Evolutionary conservation across 2,113 vertebrate species (phyloP).

Genomic region (Scytalopus superciliaris): DNA sequence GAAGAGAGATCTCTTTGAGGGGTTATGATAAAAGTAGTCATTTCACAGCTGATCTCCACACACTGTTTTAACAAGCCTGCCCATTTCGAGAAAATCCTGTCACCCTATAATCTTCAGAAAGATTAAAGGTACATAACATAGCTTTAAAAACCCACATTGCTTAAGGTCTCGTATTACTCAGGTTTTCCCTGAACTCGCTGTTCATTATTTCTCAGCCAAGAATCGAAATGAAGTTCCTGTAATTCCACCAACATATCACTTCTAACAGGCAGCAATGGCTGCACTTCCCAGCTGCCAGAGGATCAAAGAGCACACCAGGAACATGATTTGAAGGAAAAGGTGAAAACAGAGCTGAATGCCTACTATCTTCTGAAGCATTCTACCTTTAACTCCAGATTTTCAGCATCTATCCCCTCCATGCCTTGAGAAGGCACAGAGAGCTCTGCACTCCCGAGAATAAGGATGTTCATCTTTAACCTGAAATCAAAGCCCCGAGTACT

Average conservation of each 20-base stretch:
- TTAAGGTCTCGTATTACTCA: conserved; percentile 56
- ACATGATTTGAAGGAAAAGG: neutral
- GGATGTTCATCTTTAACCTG: neutral
- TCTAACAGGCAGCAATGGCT: neutral
- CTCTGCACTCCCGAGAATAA: neutral
- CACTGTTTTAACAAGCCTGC: conserved; percentile 52
- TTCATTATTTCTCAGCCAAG: conserved; percentile 13
- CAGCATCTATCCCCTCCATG: neutral
- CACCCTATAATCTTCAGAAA: conserved; percentile 58
- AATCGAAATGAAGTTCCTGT: conserved; percentile 1
- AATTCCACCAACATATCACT: conserved; percentile 28
- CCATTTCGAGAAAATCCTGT: conserved; percentile 35
- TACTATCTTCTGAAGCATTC: neutral
- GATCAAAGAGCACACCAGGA: neutral
- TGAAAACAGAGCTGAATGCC: neutral
- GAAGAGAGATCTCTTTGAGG: conserved; percentile 68
- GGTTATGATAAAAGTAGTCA: conserved; percentile 67
- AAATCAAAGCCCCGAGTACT: neutral
- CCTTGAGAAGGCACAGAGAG: neutral
- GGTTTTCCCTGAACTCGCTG: conserved; percentile 46
- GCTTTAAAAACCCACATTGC: conserved; percentile 30
- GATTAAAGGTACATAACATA: conserved; percentile 30
- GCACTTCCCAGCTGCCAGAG: neutral
- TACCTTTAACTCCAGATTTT: neutral
- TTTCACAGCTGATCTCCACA: conserved; percentile 67